Conservation (phyloP, 2,888 invertebrate genomes). For the Lydus trimaculatus region DNA sequence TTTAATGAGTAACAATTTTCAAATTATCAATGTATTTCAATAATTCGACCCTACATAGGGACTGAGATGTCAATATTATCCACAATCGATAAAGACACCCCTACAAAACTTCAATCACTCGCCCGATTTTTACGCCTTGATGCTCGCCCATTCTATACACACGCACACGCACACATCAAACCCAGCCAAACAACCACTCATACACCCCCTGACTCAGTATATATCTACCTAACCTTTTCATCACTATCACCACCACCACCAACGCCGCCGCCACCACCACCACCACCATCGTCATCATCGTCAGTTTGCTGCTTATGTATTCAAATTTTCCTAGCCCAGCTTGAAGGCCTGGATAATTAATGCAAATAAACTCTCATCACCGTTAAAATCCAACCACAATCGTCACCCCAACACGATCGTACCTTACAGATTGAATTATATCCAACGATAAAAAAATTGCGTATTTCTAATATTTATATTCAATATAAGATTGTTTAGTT, state of each 20-base stretch:
- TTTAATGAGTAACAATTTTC: not conserved
- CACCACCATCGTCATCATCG: not conserved
- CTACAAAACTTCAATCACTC: conserved; percentile 10
- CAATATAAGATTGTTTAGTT: conserved; percentile 37
- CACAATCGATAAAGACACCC: conserved; percentile 13
- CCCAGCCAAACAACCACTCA: not conserved
- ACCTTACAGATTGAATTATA: not conserved
- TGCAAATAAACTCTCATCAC: conserved; percentile 15
- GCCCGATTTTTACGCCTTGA: conserved; percentile 13
- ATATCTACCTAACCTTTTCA: not conserved
- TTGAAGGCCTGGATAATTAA: conserved; percentile 18
- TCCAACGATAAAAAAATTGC: not conserved
- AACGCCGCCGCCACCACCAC: not conserved
- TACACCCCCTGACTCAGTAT: not conserved
- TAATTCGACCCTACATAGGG: not conserved
- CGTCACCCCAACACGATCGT: conserved; percentile 8
- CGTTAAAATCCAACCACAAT: conserved; percentile 3
- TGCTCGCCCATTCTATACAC: conserved; percentile 4
- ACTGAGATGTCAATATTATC: not conserved
- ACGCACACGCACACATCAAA: not conserved
- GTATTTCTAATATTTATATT: conserved; percentile 31
- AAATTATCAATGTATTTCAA: not conserved
- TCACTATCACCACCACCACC: not conserved
- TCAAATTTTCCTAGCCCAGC: conserved; percentile 16
- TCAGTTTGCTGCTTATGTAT: conserved; percentile 18